Conservation (phyloP, 2,888 invertebrate species). For the Andricus curvator region DNA sequence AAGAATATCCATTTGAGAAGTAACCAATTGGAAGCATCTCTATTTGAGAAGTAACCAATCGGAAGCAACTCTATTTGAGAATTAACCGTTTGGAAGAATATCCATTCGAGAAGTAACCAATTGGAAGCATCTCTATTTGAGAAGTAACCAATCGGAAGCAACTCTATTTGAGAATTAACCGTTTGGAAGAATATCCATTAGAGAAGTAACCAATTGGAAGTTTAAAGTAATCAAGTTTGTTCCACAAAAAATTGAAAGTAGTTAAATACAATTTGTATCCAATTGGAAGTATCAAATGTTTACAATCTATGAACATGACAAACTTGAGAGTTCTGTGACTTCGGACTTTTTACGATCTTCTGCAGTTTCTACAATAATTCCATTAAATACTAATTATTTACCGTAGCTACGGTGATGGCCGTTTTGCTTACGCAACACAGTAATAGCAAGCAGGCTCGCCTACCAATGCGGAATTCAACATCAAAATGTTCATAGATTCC, state of each 20-base stretch:
- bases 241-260: background rate
- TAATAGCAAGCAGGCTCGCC: slow-evolving; percentile 6
- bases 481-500: slow-evolving; percentile 35
- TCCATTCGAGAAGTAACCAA: no score
- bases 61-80: no score
- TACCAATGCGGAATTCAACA: slow-evolving; percentile 25
- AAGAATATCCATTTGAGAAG: no score
- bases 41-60: no score
- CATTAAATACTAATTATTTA: slow-evolving; percentile 20
- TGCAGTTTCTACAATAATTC: slow-evolving; percentile 3
- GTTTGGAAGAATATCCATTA: no score
- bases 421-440: slow-evolving; percentile 34
- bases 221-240: background rate
- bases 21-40: no score
- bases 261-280: background rate
- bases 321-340: slow-evolving; percentile 11
- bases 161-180: no score
- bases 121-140: no score
- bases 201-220: background rate
- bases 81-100: no score
- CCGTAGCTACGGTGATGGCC: background rate
- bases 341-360: slow-evolving; percentile 16
- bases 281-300: background rate
- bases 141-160: no score
- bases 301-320: background rate